Conservation (phyloP, 2,888 invertebrate species). For the Orthosia incerta region DNA sequence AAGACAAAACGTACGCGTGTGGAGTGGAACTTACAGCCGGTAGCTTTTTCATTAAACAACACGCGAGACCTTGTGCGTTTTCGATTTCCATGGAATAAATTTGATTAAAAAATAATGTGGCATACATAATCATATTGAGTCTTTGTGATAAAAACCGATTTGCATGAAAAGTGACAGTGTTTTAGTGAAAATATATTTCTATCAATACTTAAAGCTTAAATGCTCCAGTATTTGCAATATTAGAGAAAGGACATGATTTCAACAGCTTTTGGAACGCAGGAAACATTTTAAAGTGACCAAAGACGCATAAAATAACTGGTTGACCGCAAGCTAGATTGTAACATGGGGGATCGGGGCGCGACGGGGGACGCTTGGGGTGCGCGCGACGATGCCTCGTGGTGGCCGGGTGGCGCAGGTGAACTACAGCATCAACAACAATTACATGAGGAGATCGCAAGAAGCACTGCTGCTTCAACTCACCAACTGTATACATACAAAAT, state of each 20-base stretch:
- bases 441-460: slow-evolving; percentile 87
- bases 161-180: slow-evolving; percentile 74
- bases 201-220: slow-evolving; percentile 63
- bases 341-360: slow-evolving; percentile 90
- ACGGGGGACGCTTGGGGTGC: slow-evolving; percentile 91
- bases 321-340: slow-evolving; percentile 84
- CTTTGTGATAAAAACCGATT: slow-evolving; percentile 83
- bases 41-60: slow-evolving; percentile 83
- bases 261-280: slow-evolving; percentile 73
- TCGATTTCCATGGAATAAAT: slow-evolving; percentile 67
- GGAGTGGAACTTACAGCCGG: slow-evolving; percentile 88
- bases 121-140: slow-evolving; percentile 77
- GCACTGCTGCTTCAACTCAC: slow-evolving; percentile 90
- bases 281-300: slow-evolving; percentile 75
- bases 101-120: slow-evolving; percentile 73
- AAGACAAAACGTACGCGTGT: slow-evolving; percentile 91
- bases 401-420: slow-evolving; percentile 89
- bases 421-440: slow-evolving; percentile 89
- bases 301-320: slow-evolving; percentile 87
- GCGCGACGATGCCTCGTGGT: slow-evolving; percentile 91
- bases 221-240: slow-evolving; percentile 57
- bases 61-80: slow-evolving; percentile 76
- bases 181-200: slow-evolving; percentile 68
- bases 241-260: slow-evolving; percentile 81
- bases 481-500: slow-evolving; percentile 96